Percentiles rank a stretch among this genome's conserved stretches.
Conservation (phyloP, 2,797 vertebrate species). For the Hafferia zeledoni region DNA sequence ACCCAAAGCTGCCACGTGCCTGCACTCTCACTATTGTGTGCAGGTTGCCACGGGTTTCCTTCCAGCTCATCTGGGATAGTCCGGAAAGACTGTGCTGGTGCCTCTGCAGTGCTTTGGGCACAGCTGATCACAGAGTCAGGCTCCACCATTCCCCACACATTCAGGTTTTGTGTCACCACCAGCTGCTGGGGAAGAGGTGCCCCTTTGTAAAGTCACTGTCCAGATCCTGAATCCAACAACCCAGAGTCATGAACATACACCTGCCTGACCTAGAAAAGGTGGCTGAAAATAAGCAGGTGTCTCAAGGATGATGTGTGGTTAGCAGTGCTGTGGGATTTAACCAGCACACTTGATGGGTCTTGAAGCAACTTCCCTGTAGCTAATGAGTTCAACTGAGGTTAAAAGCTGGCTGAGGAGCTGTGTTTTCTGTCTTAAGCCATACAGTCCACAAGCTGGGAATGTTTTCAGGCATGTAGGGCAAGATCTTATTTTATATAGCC, state of each 20-base stretch:
- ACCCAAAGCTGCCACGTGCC: background rate
- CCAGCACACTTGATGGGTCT: background rate
- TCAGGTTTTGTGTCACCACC: background rate
- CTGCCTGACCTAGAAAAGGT: background rate
- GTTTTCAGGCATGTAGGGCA: background rate
- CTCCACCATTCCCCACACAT: accelerated
- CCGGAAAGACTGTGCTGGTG: background rate
- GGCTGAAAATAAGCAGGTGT: background rate
- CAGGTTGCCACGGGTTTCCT: accelerated
- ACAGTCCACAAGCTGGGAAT: background rate
- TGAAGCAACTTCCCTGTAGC: background rate
- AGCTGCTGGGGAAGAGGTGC: background rate
- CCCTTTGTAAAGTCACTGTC: background rate
- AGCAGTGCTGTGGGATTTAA: background rate
- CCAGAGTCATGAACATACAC: accelerated
- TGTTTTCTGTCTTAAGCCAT: background rate
- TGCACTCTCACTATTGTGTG: background rate
- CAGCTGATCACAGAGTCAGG: background rate
- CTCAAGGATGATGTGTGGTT: background rate
- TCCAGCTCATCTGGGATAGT: background rate
- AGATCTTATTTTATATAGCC: background rate
- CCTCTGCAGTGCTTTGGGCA: background rate
- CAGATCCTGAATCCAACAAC: background rate
- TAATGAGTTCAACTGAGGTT: background rate
- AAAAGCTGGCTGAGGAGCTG: background rate